Evolutionary conservation across 2,888 invertebrate species (phyloP).

Genomic region (Archips xylosteana): DNA sequence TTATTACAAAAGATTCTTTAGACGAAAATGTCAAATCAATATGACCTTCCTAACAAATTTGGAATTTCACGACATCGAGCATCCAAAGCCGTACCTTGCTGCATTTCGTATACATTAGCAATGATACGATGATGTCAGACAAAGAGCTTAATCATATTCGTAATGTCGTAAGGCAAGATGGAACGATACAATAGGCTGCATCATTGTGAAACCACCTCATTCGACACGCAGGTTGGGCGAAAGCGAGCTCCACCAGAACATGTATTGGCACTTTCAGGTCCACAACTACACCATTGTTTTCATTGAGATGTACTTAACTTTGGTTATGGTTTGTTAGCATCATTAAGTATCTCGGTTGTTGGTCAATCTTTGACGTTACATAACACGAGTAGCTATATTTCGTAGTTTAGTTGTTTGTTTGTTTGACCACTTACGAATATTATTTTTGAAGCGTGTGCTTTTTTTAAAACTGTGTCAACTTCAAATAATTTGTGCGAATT

Average conservation of each 20-base stretch:
- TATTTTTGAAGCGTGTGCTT: background rate
- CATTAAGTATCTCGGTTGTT: constrained; percentile 40
- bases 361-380: constrained; percentile 40
- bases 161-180: constrained; percentile 79
- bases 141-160: constrained; percentile 82
- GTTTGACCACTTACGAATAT: constrained; percentile 7
- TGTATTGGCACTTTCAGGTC: constrained; percentile 69
- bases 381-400: constrained; percentile 24
- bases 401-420: constrained; percentile 25
- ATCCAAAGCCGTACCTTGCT: constrained; percentile 3
- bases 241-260: constrained; percentile 72
- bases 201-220: constrained; percentile 76
- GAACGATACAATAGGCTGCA: constrained; percentile 78
- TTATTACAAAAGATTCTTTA: constrained; percentile 29
- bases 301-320: constrained; percentile 66
- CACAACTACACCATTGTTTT: constrained; percentile 70
- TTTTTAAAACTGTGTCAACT: constrained; percentile 26
- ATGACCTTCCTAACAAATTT: constrained; percentile 28
- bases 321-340: constrained; percentile 64
- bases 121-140: constrained; percentile 68
- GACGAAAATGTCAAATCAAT: constrained; percentile 36
- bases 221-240: constrained; percentile 81
- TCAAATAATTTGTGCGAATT: background rate
- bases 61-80: constrained; percentile 28
- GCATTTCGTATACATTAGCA: constrained; percentile 32